Percentiles rank a stretch among this genome's conserved stretches.
phyloP scores from a whole-genome alignment of 2,113 vertebrate genomes.

The Meleagris gallopavo region DNA sequence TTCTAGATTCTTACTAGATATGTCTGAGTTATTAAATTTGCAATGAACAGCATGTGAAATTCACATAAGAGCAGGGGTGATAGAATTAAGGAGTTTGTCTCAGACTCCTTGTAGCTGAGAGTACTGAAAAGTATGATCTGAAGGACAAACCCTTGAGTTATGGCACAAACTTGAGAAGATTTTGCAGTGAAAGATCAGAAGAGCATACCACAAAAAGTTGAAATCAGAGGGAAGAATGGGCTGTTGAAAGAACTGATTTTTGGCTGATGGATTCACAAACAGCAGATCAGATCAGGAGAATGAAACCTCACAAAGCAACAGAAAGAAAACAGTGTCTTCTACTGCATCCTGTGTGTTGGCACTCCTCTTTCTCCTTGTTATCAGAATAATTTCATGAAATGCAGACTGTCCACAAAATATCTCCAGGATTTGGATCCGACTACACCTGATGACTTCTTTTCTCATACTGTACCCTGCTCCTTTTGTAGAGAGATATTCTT shows the following conservation, averaged over 20 bases:
- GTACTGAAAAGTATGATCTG: background rate
- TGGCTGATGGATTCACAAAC: background rate
- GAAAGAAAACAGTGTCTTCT: background rate
- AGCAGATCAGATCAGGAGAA: background rate
- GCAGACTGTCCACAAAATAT: background rate
- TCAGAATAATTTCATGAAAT: background rate
- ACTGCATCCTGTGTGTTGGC: background rate
- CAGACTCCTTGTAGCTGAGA: background rate
- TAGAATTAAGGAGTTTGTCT: background rate
- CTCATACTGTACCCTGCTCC: background rate
- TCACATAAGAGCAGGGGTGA: background rate
- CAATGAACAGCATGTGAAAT: background rate
- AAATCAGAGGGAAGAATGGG: background rate
- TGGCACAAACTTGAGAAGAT: background rate
- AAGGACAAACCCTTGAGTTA: background rate
- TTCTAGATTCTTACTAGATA: background rate
- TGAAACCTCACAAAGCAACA: background rate
- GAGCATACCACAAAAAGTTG: background rate
- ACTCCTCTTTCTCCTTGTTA: background rate
- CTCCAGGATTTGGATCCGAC: background rate
- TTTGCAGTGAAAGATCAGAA: background rate
- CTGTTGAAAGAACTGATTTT: conserved; percentile 5
- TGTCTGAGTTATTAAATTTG: background rate
- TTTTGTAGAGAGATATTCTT: background rate
- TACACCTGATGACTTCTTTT: background rate